Evolutionary conservation across 2,888 invertebrate species (phyloP).

Genomic region (Acronicta leporina): DNA sequence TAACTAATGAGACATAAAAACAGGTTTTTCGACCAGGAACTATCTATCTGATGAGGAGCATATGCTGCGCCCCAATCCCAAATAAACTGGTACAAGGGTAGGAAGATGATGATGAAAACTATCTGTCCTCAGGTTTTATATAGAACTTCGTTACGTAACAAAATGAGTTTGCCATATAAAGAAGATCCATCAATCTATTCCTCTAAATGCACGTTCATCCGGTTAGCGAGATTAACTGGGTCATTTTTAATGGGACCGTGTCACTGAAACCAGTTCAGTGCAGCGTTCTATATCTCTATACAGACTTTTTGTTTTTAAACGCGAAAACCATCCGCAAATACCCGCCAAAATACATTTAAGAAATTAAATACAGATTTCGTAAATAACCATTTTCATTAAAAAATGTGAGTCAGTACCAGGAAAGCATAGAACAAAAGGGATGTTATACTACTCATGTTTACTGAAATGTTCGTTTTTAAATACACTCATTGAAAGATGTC

Average conservation of each 20-base stretch:
- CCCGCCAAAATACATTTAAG: slow-evolving; percentile 33
- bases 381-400: no score
- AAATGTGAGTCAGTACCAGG: no score
- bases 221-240: slow-evolving; percentile 54
- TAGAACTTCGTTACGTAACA: no score
- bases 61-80: no score
- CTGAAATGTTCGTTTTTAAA: slow-evolving; percentile 7
- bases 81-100: no score
- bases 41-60: no score
- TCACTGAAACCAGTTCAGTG: slow-evolving; percentile 51
- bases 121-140: no score
- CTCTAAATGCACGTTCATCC: slow-evolving; percentile 46
- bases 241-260: slow-evolving; percentile 53
- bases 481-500: slow-evolving; percentile 6
- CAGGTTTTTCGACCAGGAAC: no score
- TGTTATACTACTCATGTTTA: slow-evolving; percentile 1
- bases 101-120: no score
- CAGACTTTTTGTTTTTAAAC: slow-evolving; percentile 40
- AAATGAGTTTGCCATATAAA: background rate
- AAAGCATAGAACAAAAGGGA: background rate
- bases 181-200: slow-evolving; percentile 21
- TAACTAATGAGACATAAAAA: no score
- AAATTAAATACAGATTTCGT: slow-evolving; percentile 19
- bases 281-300: slow-evolving; percentile 31
- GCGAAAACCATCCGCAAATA: slow-evolving; percentile 33